phyloP scores from a whole-genome alignment of 2,113 vertebrate species.

The Mormyrus lacerda region DNA sequence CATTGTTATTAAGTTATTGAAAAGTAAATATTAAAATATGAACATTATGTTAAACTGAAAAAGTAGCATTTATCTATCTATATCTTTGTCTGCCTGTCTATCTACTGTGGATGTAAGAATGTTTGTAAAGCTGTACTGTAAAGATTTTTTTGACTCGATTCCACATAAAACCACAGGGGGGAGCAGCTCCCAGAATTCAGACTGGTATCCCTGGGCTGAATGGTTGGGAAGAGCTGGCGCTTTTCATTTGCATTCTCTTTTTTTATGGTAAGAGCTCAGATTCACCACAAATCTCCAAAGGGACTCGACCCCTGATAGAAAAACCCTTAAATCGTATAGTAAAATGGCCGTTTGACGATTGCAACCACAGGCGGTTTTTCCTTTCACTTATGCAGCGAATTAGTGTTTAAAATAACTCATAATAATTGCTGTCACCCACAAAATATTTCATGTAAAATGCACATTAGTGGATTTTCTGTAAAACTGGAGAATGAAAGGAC shows the following conservation, averaged over 20 bases:
- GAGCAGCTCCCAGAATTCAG: neutral
- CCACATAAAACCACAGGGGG: neutral
- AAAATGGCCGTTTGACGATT: neutral
- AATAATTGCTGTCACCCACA: neutral
- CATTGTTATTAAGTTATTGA: neutral
- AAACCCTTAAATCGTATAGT: neutral
- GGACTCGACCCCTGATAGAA: neutral
- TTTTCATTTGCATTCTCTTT: neutral
- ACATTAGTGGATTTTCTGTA: neutral
- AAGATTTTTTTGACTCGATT: neutral
- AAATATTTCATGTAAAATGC: neutral
- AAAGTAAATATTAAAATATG: neutral
- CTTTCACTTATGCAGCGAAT: neutral
- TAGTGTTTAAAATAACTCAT: neutral
- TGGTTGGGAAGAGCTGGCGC: neutral
- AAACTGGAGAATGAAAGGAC: neutral
- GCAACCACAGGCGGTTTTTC: neutral
- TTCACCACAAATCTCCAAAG: neutral
- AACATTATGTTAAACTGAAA: neutral
- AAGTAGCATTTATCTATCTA: neutral
- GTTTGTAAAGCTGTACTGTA: neutral
- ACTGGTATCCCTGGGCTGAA: neutral
- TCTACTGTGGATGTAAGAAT: neutral
- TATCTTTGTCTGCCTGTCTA: neutral
- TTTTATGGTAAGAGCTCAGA: conserved; percentile 4